A percentile compares a stretch with the other conserved stretches of the same genome.
Conservation (phyloP, 2,797 vertebrate genomes). For the Megalops cyprinoides region DNA sequence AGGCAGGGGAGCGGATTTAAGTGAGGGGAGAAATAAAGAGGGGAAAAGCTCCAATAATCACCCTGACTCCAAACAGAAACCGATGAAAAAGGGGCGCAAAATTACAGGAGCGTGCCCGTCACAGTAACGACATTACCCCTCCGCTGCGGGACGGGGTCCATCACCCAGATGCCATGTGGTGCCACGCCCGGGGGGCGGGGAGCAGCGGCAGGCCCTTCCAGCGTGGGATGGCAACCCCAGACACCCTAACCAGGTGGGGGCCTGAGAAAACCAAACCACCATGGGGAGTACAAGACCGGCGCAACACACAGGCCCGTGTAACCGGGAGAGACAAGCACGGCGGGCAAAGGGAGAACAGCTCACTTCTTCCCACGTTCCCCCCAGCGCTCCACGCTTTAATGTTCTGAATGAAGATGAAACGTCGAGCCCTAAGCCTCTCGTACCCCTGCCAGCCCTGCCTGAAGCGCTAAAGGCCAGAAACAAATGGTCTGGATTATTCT, state of each 20-base stretch:
- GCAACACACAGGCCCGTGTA: not conserved
- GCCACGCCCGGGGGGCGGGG: too few species aligned
- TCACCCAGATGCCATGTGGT: too few species aligned
- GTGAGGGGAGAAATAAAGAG: conserved; percentile 49
- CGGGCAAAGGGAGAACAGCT: not conserved
- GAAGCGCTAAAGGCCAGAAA: not conserved
- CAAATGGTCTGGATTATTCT: not conserved
- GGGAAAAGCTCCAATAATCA: conserved; percentile 58
- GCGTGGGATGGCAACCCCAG: not conserved
- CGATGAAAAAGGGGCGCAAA: not conserved
- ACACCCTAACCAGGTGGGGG: not conserved
- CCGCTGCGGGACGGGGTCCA: too few species aligned
- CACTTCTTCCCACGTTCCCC: not conserved
- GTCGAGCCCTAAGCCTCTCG: not conserved
- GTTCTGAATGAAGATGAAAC: conserved; percentile 1
- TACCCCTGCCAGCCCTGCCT: not conserved
- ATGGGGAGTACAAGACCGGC: not conserved
- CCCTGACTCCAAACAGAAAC: conserved; percentile 49
- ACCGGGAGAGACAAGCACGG: not conserved
- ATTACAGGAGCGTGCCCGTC: too few species aligned
- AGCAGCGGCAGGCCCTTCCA: too few species aligned
- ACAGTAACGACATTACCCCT: not conserved
- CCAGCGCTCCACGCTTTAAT: not conserved
- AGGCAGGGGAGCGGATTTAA: conserved; percentile 35
- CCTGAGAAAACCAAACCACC: not conserved